These are phyloP conservation scores for Furnarius figulus DNA, from an alignment of 2,113 vertebrate species.

Conservation along the genomic window DNA sequence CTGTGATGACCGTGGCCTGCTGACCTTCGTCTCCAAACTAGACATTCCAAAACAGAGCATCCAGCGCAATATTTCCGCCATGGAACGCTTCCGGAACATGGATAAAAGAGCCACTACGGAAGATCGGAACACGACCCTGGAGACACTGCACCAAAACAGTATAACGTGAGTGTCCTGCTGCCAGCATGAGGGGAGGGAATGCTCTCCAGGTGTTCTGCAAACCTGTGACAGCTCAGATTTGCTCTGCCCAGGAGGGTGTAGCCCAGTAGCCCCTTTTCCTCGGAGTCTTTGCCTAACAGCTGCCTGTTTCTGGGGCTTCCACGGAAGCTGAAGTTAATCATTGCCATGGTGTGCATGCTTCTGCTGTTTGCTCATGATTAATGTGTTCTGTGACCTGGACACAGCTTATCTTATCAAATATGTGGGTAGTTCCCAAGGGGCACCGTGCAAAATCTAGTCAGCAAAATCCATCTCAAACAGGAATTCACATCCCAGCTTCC, in stretches of 20 bases:
- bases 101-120: slow-evolving; percentile 97
- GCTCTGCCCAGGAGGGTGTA: rapidly evolving
- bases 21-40: slow-evolving; percentile 94
- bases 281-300: not conserved
- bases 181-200: rapidly evolving
- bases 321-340: not conserved
- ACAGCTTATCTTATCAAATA: not conserved
- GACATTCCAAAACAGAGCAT: slow-evolving; percentile 98
- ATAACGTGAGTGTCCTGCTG: slow-evolving; percentile 86
- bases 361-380: not conserved
- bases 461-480: not conserved
- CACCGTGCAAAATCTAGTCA: not conserved
- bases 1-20: slow-evolving; percentile 87
- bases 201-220: not conserved
- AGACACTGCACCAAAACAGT: slow-evolving; percentile 98
- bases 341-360: not conserved
- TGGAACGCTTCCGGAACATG: slow-evolving; percentile 99
- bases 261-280: not conserved
- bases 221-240: not conserved
- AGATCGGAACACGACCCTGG: slow-evolving; percentile 94
- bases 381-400: not conserved
- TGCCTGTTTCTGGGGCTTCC: not conserved
- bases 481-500: not conserved
- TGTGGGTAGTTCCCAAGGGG: not conserved
- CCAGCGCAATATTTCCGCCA: slow-evolving; percentile 97